A percentile compares a stretch with the other conserved stretches of the same genome.
Evolutionary conservation across 2,797 vertebrate species (phyloP).

Genomic region (Linurgus olivaceus): DNA sequence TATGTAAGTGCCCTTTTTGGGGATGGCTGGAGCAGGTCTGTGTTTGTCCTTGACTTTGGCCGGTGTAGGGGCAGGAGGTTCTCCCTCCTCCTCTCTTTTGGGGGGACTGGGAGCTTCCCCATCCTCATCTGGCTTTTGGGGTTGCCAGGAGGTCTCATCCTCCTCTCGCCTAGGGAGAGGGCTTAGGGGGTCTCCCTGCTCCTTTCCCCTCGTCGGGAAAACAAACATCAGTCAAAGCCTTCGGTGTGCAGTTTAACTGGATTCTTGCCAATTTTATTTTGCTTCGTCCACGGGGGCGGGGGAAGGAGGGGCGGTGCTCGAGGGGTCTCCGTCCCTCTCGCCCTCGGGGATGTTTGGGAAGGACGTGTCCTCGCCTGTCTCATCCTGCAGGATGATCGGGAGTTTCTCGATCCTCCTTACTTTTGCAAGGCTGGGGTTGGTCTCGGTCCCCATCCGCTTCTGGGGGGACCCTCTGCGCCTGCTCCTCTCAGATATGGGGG

Average conservation of each 20-base stretch:
- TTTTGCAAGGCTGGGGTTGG: neutral
- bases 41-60: neutral
- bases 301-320: neutral
- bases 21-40: neutral
- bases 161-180: neutral
- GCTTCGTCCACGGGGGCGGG: neutral
- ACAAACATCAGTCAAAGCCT: neutral
- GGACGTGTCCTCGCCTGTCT: neutral
- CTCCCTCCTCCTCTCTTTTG: neutral
- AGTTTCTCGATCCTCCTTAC: neutral
- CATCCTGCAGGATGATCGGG: neutral
- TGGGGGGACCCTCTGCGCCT: neutral
- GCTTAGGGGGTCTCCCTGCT: neutral
- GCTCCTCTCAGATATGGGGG: neutral
- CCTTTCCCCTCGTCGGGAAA: neutral
- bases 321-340: neutral
- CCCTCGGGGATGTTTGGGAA: neutral
- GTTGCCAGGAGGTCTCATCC: neutral
- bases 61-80: neutral
- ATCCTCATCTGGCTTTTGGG: neutral
- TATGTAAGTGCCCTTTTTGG: neutral
- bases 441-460: neutral
- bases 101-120: no score
- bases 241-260: no score
- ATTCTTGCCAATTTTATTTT: neutral